Base-by-base conservation (phyloP, 2,113 vertebrate genomes). In the Nibea coibor region DNA sequence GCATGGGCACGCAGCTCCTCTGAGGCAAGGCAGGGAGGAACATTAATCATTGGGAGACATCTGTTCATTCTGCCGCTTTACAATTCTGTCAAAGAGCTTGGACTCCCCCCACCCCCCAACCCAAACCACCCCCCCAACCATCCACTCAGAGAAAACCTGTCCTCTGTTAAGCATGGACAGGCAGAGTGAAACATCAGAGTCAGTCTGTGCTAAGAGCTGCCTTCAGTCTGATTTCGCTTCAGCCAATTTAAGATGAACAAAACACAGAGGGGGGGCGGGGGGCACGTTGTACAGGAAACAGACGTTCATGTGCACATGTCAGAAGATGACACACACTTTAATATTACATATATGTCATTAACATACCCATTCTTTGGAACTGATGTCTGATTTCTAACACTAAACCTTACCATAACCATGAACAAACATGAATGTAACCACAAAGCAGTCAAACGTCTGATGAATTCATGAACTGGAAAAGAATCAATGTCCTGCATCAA, bases 11-110 rank as follows among this genome's bases (percentile, higher is more conserved):
- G 80, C 70, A 76, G 85, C 82, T 88, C 82, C 90, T 92, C 84
- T 86, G 90, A 93, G 89, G 88, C 80, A 78, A 86, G 76, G 85
- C 79, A 68, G 79, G 81, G 91, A 90, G 88, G 91, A 88, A 89
- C 94, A 94, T 94, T 94, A 92, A 94, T 95, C 94, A 94, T 82
- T 90, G 83, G 74, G 85, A 93, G 94, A 94, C 94, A 94, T 94
- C 93, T 95, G 94, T 91, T 94, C 92, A 93, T 94, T 93, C 92
- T 90, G 88, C 89, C 51, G 68, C 92, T 93, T 93, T 92, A 94
- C 88, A 93, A 91, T 93, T 87, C 92, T 90, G 91, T 94, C 93
- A 93, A 91, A 92, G 91, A 84, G 70, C 83, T 86, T 20, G 83
- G 80, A 80, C 82, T 62, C 67, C 65, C 61, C 6, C 24, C 31